Evolutionary conservation across 2,113 vertebrate species (phyloP), one percentile per base, ranked within the genome.

Genomic region (Tringa solitaria): DNA sequence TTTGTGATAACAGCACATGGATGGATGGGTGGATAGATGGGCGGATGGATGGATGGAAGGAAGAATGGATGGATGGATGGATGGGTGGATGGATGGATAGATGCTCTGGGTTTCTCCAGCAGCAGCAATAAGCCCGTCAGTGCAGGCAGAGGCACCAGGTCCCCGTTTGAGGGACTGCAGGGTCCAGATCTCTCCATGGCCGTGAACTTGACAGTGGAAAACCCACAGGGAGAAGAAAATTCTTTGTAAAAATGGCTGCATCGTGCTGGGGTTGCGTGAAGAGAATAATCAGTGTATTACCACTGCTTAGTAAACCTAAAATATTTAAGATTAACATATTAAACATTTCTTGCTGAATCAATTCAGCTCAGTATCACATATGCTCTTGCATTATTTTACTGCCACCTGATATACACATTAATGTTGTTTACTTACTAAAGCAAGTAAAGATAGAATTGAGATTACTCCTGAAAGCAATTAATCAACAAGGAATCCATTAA

Each of bases 401-500:
- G 63, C 45, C 84, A 95, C 35, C 73, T 81, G 64, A 41, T 48
- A 63, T 2, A 33, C 0, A 2, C 56, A 63, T 37, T 84, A 70
- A 50, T 50, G 73, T 53, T 92, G 67, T 93, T 94, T 90, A 80
- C 64, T 81, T 59, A 50, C n/a, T 26, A 67, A 74, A 67, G 45
- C 41, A 67, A 84, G 32, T 69, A 50, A 74, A 89, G 89, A 26
- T 60, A 64, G 56, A 63, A 20, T 20, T 63, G 68, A 65, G 50
- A 69, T 89, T 69, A 65, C 41, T 86, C 35, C 82, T 39, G 37
- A 76, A 63, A 79, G 51, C 11, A 12, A 37, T 74, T 63, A 72
- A 93, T 87, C 84, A 75, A 81, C 69, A 91, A 59, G 41, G 65
- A 79, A 87, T 67, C 56, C 43, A 63, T 93, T 93, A 94, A 75